These are phyloP conservation scores for Antheraea assamensis DNA, from an alignment of 2,888 invertebrate species.

Conservation along the genomic window DNA sequence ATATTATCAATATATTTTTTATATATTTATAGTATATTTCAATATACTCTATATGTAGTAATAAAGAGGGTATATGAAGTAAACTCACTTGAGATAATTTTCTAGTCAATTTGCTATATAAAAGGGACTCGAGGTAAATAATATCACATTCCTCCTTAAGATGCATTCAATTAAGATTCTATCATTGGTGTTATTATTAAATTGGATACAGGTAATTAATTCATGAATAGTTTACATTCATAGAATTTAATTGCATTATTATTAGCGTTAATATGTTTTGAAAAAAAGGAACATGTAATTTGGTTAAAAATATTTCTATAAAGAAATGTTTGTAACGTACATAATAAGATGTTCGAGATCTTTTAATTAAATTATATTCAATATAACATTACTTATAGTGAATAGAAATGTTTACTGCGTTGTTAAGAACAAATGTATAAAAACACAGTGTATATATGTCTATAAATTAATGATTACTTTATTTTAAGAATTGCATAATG, in stretches of 20 bases:
- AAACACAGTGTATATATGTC: background rate
- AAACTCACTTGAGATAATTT: conserved; percentile 21
- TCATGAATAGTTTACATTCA: background rate
- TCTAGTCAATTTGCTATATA: conserved; percentile 13
- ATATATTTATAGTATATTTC: background rate
- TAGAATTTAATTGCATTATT: background rate
- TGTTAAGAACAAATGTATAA: background rate
- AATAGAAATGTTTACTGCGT: background rate
- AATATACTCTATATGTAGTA: background rate
- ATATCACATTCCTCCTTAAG: conserved; percentile 10
- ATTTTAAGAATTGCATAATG: background rate
- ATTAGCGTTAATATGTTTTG: background rate
- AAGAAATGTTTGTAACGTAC: background rate
- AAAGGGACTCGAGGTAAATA: conserved; percentile 11
- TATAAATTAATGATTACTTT: background rate
- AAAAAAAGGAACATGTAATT: background rate
- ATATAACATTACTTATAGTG: background rate
- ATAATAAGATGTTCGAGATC: too few relatives aligned
- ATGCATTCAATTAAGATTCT: conserved; percentile 17
- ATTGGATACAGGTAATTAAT: conserved; percentile 15
- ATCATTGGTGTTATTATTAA: conserved; percentile 9
- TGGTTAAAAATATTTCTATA: background rate
- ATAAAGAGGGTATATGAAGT: conserved; percentile 15
- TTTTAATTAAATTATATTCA: background rate
- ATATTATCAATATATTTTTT: background rate